Conservation (phyloP, 2,888 invertebrate genomes). For the Punctoribates punctum region DNA sequence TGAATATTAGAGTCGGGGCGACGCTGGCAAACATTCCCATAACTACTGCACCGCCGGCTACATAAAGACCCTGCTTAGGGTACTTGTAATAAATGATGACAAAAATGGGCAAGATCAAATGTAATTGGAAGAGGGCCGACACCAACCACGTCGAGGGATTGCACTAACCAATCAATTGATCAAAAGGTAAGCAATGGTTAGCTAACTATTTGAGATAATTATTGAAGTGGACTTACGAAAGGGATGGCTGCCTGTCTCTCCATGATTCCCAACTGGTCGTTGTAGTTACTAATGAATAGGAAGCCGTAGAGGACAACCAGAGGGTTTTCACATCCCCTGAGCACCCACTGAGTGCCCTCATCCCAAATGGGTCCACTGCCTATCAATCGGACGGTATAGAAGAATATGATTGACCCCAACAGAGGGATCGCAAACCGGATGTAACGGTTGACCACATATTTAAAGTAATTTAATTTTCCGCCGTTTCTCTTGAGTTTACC, state of each 20-base stretch:
- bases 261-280: constrained; percentile 36
- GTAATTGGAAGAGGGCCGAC: constrained; percentile 38
- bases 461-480: constrained; percentile 38
- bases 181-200: no score
- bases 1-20: constrained; percentile 18
- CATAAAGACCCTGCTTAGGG: neutral
- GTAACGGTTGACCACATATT: constrained; percentile 36
- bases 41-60: neutral
- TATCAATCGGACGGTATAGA: constrained; percentile 30
- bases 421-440: constrained; percentile 31
- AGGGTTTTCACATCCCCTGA: constrained; percentile 17
- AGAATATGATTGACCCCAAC: constrained; percentile 40
- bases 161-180: constrained; percentile 2
- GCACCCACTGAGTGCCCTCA: constrained; percentile 39
- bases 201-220: neutral
- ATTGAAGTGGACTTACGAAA: constrained; percentile 16
- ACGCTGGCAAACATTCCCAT: neutral
- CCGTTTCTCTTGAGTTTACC: constrained; percentile 27
- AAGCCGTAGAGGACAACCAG: constrained; percentile 22
- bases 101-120: constrained; percentile 32
- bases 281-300: constrained; percentile 38
- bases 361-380: constrained; percentile 42
- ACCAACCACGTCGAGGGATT: constrained; percentile 39
- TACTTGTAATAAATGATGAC: constrained; percentile 21
- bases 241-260: constrained; percentile 23